Percentiles rank a stretch among this genome's conserved stretches.
phyloP scores from a whole-genome alignment of 2,888 invertebrate genomes.

The Criorhina ranunculi region DNA sequence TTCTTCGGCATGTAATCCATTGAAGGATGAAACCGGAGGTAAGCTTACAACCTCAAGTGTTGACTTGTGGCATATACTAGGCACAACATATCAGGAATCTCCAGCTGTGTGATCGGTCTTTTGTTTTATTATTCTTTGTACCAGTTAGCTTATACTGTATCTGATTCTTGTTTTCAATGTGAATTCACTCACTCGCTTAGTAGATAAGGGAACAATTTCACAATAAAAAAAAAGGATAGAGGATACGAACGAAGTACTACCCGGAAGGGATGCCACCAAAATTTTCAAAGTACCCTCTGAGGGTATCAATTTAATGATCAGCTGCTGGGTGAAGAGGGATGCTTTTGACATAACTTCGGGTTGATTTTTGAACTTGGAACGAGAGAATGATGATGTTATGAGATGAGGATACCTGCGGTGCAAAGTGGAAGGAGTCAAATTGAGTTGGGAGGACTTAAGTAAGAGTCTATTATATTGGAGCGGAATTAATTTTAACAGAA shows the following conservation, averaged over 20 bases:
- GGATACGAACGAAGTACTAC: background rate
- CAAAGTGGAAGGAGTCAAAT: background rate
- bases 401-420: conserved; percentile 16
- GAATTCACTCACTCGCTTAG: conserved; percentile 13
- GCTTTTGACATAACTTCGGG: conserved; percentile 14
- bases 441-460: conserved; percentile 8
- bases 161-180: conserved; percentile 3
- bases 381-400: conserved; percentile 7
- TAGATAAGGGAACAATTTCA: conserved; percentile 26
- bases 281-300: conserved; percentile 23
- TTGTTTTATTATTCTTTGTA: background rate
- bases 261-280: conserved; percentile 6
- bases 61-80: background rate
- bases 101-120: background rate
- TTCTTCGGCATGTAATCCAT: background rate
- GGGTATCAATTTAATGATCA: conserved; percentile 34
- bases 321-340: conserved; percentile 20
- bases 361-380: background rate
- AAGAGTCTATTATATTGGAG: conserved; percentile 1
- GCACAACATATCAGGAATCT: background rate
- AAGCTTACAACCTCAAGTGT: conserved; percentile 25
- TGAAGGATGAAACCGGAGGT: no score
- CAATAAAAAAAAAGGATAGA: conserved; percentile 33
- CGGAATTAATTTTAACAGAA: no score
- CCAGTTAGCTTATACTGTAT: conserved; percentile 23